Evolutionary conservation across 2,113 vertebrate genomes (phyloP).

Genomic region (Semicossyphus pulcher): DNA sequence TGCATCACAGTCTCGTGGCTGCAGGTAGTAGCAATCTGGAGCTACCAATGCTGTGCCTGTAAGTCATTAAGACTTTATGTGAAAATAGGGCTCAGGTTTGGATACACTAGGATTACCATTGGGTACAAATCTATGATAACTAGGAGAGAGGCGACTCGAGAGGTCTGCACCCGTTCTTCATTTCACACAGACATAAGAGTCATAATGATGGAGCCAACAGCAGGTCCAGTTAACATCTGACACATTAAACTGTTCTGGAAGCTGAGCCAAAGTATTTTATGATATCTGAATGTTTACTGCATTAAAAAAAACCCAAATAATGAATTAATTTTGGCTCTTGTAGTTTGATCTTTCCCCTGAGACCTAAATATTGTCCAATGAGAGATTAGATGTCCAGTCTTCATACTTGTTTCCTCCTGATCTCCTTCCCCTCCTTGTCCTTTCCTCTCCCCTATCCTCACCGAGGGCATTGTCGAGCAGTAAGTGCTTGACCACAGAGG

Average conservation of each 20-base stretch:
- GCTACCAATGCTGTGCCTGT: no score
- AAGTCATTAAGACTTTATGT: no score
- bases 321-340: neutral
- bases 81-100: no score
- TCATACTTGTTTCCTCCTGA: neutral
- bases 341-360: neutral
- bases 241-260: neutral
- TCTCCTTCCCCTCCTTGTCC: slow-evolving; percentile 11
- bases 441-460: slow-evolving; percentile 14
- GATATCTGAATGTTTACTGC: neutral
- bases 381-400: neutral
- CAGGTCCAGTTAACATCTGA: neutral
- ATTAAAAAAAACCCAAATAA: no score
- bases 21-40: no score
- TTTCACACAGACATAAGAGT: no score
- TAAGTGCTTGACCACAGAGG: slow-evolving; percentile 75
- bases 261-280: neutral
- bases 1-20: no score
- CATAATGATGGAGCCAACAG: no score
- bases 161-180: no score
- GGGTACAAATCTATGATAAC: no score
- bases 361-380: neutral
- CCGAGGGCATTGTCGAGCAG: slow-evolving; percentile 60
- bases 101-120: no score
- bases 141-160: no score